A percentile compares a stretch with the other conserved stretches of the same genome.
Evolutionary conservation across 2,888 invertebrate genomes (phyloP).

Genomic region (Meganola albula): DNA sequence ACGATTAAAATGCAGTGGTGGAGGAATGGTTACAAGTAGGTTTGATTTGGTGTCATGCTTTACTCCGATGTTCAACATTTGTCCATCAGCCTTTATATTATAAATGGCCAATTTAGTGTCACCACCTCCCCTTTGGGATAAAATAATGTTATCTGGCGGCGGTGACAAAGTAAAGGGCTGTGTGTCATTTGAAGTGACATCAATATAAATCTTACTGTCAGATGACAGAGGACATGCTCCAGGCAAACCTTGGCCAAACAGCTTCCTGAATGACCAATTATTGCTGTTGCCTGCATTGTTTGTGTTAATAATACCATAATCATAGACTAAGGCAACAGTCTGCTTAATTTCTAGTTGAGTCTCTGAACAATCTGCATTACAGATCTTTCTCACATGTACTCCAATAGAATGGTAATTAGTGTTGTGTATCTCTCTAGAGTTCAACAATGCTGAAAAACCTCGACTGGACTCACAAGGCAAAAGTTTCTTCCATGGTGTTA

Average conservation of each 20-base stretch:
- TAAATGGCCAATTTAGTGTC: conserved; percentile 83
- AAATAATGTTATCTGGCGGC: conserved; percentile 74
- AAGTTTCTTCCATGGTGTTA: conserved; percentile 98
- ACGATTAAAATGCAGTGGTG: conserved; percentile 87
- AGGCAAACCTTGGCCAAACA: conserved; percentile 91
- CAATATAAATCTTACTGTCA: conserved; percentile 88
- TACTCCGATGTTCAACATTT: conserved; percentile 84
- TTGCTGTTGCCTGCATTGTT: conserved; percentile 40
- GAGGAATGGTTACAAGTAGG: conserved; percentile 71
- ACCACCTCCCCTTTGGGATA: conserved; percentile 83
- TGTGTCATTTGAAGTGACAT: conserved; percentile 81
- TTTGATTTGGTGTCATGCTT: conserved; percentile 66
- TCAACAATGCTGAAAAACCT: conserved; percentile 92
- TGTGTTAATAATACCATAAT: conserved; percentile 80
- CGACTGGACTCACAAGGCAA: conserved; percentile 95
- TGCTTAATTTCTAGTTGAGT: conserved; percentile 88
- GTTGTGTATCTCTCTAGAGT: conserved; percentile 93
- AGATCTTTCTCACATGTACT: conserved; percentile 89
- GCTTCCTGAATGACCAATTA: conserved; percentile 91
- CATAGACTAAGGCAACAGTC: conserved; percentile 92
- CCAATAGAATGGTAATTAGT: conserved; percentile 95
- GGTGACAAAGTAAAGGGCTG: conserved; percentile 81
- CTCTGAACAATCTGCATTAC: conserved; percentile 78
- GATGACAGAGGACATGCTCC: conserved; percentile 89
- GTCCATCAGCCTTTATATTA: conserved; percentile 75